A percentile compares a stretch with the other conserved stretches of the same genome.
Conservation (phyloP, 2,113 vertebrate species). For the Eira barbara region DNA sequence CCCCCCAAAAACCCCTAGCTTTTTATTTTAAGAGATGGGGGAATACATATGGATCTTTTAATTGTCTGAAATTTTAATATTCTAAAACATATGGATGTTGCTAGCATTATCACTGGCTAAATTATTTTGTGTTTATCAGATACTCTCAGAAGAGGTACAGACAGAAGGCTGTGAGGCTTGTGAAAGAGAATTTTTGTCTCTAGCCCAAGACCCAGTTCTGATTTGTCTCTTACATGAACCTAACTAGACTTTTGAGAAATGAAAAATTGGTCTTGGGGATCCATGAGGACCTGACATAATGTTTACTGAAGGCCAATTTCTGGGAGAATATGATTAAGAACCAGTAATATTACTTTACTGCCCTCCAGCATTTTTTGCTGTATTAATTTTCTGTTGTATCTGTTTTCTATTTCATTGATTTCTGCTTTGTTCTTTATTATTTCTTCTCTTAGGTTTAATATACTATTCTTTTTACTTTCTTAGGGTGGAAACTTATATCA, state of each 20-base stretch:
- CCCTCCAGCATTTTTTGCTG: background rate
- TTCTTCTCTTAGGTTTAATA: background rate
- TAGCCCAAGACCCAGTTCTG: background rate
- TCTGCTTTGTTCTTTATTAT: background rate
- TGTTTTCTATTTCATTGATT: background rate
- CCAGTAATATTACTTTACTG: background rate
- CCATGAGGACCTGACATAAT: background rate
- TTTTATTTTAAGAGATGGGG: background rate
- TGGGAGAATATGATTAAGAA: background rate
- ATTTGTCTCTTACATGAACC: background rate
- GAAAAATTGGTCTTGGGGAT: background rate
- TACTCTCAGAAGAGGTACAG: background rate
- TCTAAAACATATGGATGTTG: background rate
- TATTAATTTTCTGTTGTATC: background rate
- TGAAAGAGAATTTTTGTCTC: background rate
- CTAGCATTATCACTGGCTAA: background rate
- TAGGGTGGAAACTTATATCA: background rate
- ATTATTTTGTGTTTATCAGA: background rate
- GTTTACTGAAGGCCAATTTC: background rate
- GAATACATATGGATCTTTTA: background rate
- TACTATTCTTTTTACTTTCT: slow-evolving; percentile 2
- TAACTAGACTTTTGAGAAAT: background rate
- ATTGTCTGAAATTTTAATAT: too few species aligned
- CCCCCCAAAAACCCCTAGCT: background rate
- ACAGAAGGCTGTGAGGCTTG: background rate